A percentile compares a stretch with the other conserved stretches of the same genome.
phyloP scores from a whole-genome alignment of 1,140 invertebrate genomes.

The Capitella teleta region DNA sequence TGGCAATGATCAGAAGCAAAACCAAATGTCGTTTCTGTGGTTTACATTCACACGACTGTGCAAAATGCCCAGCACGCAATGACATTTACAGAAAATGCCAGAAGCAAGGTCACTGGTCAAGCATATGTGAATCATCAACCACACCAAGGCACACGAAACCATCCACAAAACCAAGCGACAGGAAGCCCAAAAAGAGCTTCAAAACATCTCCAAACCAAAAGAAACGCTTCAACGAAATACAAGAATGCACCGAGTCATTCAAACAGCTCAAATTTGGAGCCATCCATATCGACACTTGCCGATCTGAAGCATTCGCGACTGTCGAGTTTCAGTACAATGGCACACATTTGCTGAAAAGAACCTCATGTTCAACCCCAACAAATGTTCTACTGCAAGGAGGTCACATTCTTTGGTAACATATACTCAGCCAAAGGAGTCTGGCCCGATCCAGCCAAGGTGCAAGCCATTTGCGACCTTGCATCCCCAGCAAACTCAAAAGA shows the following conservation, averaged over 20 bases:
- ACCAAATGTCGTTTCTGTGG: neutral
- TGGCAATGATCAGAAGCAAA: neutral
- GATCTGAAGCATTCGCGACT: too few relatives aligned
- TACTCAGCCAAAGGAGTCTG: constrained; percentile 31
- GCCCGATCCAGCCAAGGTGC: constrained; percentile 33
- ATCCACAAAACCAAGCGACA: neutral
- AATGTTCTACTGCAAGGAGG: too few relatives aligned
- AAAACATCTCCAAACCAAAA: neutral
- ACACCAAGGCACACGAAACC: neutral
- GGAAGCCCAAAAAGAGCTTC: neutral
- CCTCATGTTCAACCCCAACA: too few relatives aligned
- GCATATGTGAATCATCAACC: neutral
- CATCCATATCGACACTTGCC: too few relatives aligned
- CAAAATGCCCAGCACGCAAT: neutral
- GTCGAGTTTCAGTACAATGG: too few relatives aligned
- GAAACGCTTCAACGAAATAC: neutral
- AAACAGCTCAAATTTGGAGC: neutral
- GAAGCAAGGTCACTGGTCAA: neutral
- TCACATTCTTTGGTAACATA: constrained; percentile 21
- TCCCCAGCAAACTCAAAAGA: constrained; percentile 13
- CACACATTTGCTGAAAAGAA: too few relatives aligned
- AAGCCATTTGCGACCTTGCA: constrained; percentile 22
- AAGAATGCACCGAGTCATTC: neutral
- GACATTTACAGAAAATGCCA: neutral
- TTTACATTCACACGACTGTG: neutral